Evolutionary conservation across 2,113 vertebrate species (phyloP).

Genomic region (Carlito syrichta): DNA sequence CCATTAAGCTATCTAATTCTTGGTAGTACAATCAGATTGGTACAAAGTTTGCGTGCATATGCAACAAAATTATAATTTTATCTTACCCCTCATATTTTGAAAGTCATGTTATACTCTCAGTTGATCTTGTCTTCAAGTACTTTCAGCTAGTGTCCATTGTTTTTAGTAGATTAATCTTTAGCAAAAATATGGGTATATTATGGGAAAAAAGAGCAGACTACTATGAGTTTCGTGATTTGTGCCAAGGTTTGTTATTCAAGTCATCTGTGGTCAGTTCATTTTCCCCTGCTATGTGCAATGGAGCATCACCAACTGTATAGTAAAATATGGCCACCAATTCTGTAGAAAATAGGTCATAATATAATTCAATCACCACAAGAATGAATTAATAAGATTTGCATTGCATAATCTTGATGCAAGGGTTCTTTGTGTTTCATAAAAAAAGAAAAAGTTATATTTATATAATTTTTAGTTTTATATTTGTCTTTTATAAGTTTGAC

Average conservation of each 20-base stretch:
- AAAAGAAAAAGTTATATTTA: background rate
- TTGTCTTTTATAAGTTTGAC: conserved; percentile 60
- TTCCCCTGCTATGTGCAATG: background rate
- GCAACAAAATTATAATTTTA: background rate
- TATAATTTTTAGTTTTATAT: conserved; percentile 69
- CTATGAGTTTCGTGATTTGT: conserved; percentile 42
- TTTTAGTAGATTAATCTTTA: background rate
- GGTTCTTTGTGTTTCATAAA: conserved; percentile 48
- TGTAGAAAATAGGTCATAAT: conserved; percentile 68
- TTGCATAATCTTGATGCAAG: conserved; percentile 29
- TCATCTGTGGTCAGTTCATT: conserved; percentile 63
- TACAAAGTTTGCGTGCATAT: background rate
- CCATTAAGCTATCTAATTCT: background rate
- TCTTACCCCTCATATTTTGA: background rate
- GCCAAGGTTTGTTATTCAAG: background rate
- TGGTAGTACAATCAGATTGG: background rate
- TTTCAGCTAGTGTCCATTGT: background rate
- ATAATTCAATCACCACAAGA: conserved; percentile 60
- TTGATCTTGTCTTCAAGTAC: background rate
- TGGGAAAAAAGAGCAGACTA: background rate
- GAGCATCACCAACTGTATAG: conserved; percentile 71
- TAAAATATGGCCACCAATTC: conserved; percentile 68
- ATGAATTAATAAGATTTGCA: conserved; percentile 46
- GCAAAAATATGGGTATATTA: background rate
- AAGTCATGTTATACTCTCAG: background rate